Conservation (phyloP, 2,888 invertebrate genomes). For the Scotopteryx bipunctaria region DNA sequence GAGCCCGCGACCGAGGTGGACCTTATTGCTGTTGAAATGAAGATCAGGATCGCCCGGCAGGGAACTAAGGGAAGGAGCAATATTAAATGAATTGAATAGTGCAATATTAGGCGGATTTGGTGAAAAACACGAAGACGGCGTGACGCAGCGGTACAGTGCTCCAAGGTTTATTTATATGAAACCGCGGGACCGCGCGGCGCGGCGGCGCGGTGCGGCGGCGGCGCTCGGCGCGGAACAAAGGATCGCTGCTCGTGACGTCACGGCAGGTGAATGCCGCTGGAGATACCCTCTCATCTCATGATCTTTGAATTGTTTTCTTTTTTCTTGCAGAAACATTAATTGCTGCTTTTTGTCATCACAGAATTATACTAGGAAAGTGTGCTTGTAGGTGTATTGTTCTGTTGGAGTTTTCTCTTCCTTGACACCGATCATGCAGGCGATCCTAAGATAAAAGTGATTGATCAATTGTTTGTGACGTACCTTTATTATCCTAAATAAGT, state of each 20-base stretch:
- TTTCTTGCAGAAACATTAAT: neutral
- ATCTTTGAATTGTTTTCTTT: neutral
- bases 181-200: conserved; percentile 12
- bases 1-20: neutral
- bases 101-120: conserved; percentile 38
- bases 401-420: too few species aligned
- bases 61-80: too few species aligned
- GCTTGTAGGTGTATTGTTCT: too few species aligned
- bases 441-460: too few species aligned
- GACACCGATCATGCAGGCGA: too few species aligned
- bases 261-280: too few species aligned
- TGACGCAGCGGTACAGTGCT: conserved; percentile 26
- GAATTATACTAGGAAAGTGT: too few species aligned
- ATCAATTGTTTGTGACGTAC: too few species aligned
- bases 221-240: neutral
- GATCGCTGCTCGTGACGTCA: conserved; percentile 6
- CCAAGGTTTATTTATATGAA: conserved; percentile 21
- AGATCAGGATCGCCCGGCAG: conserved; percentile 16
- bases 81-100: too few species aligned
- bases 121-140: conserved; percentile 37
- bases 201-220: neutral
- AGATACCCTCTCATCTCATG: too few species aligned
- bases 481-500: neutral
- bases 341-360: neutral
- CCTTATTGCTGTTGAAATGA: conserved; percentile 9